Conservation (phyloP, 2,888 invertebrate species). For the Drosophila eohydei region DNA sequence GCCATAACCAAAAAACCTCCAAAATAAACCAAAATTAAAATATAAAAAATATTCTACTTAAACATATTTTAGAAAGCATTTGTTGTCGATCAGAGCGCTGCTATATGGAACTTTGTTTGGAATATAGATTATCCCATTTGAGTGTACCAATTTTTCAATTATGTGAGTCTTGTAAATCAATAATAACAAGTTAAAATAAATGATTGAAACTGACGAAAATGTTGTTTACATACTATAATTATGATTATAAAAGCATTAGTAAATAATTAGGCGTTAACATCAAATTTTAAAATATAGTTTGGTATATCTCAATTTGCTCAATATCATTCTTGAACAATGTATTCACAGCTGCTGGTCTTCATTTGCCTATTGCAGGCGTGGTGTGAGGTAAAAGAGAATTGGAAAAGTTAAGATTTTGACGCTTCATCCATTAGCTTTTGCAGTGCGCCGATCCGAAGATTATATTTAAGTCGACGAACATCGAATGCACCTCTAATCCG, state of each 20-base stretch:
- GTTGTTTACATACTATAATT: not conserved
- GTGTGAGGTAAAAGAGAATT: not conserved
- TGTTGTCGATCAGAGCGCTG: too few relatives aligned
- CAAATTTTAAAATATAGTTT: not conserved
- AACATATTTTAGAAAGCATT: too few relatives aligned
- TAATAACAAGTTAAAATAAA: too few relatives aligned
- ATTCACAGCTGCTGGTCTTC: not conserved
- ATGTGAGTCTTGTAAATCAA: too few relatives aligned
- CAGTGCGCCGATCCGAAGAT: constrained; percentile 25
- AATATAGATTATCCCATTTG: too few relatives aligned
- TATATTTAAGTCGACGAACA: constrained; percentile 46
- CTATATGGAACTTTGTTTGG: too few relatives aligned
- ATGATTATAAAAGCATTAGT: not conserved
- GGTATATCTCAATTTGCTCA: not conserved
- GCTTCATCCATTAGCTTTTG: not conserved
- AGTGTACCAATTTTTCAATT: too few relatives aligned
- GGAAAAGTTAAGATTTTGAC: not conserved
- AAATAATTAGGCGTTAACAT: not conserved
- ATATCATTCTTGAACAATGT: not conserved
- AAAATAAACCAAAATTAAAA: too few relatives aligned
- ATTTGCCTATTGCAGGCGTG: not conserved
- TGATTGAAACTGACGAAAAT: too few relatives aligned
- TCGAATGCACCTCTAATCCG: constrained; percentile 25
- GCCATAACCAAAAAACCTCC: too few relatives aligned
- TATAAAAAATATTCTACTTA: too few relatives aligned